These are phyloP conservation scores for Melinopterus prodromus DNA, from an alignment of 2,888 invertebrate species.

Conservation along the genomic window DNA sequence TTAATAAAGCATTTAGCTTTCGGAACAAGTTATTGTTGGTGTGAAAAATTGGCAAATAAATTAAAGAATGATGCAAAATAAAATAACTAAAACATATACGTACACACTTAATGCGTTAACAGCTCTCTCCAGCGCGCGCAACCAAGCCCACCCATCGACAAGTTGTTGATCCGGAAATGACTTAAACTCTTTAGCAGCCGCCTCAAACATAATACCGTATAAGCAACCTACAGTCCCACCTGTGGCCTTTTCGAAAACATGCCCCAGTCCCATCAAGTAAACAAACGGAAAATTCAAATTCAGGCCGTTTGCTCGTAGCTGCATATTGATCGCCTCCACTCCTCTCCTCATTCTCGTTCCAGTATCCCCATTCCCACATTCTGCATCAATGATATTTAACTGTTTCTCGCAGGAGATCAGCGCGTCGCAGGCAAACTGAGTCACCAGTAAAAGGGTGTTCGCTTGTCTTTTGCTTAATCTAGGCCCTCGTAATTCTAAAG, in stretches of 20 bases:
- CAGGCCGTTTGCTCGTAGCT: slow-evolving; percentile 36
- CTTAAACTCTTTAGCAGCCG: slow-evolving; percentile 64
- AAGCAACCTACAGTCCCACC: slow-evolving; percentile 84
- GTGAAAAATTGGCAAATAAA: too few relatives aligned
- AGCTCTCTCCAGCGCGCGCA: slow-evolving; percentile 60
- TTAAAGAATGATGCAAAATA: too few relatives aligned
- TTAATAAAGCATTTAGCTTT: too few relatives aligned
- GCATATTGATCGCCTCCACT: slow-evolving; percentile 50
- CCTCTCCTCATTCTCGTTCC: slow-evolving; percentile 61
- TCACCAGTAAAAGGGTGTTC: slow-evolving; percentile 52
- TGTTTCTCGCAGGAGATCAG: slow-evolving; percentile 68
- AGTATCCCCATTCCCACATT: slow-evolving; percentile 79
- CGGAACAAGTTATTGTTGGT: too few relatives aligned
- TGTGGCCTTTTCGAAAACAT: slow-evolving; percentile 74
- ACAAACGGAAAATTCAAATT: slow-evolving; percentile 51
- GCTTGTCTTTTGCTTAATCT: slow-evolving; percentile 48
- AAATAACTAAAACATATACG: slow-evolving; percentile 24
- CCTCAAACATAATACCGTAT: slow-evolving; percentile 78
- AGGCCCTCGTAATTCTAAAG: slow-evolving; percentile 52
- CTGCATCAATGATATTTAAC: slow-evolving; percentile 73
- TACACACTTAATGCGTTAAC: slow-evolving; percentile 62
- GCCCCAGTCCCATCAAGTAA: slow-evolving; percentile 59
- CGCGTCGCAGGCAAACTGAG: slow-evolving; percentile 62
- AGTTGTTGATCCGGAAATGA: slow-evolving; percentile 50
- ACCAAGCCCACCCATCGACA: slow-evolving; percentile 58